Base-by-base conservation (phyloP, 2,113 vertebrate genomes). In the Rhinichthys klamathensis region DNA sequence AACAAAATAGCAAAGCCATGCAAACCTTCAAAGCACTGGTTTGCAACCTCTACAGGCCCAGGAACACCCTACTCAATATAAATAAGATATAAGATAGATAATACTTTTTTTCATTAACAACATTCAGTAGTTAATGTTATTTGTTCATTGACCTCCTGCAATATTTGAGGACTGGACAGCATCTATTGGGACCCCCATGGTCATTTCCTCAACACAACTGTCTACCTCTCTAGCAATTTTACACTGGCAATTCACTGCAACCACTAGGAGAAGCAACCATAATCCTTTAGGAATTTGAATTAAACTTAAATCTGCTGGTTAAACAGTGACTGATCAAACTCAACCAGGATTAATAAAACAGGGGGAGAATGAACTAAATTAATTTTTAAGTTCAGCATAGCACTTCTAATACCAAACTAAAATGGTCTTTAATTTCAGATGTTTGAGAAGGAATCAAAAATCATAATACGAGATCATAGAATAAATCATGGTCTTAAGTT, bases 391-490 rank as follows among this genome's bases (percentile, higher is more conserved):
- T 79, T 41, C 21, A 79, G 54, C 54, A 79, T 13, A 60, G 4
- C 32, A 58, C 75, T 79, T 61, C 54, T 41, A 79, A 41, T 41
- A 76, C 18, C n/a, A 38, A 41, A 65, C 76, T 49, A 76, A 84
- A 46, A 74, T 8, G 69, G 21, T n/a, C 56, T 77, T 74, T 11
- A 63, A 32, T 65, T 77, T 69, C 32, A 67, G 27, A 51, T 63
- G 58, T 80, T 80, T 80, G 78, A 63, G 78, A 63, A 44, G 38
- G 78, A 80, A 65, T 80, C 78, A 80, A 18, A 44, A 80, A 27
- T 25, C 58, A 46, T 21, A 30, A 80, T 65, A 30, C 13, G 15
- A 27, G 78, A 63, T 65, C 18, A 63, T 6, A 63, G 84, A 90
- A 78, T 76, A 16, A 65, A 46, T 80, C n/a, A 18, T 27, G 51